phyloP scores from a whole-genome alignment of 2,888 invertebrate genomes.

The Actias luna region DNA sequence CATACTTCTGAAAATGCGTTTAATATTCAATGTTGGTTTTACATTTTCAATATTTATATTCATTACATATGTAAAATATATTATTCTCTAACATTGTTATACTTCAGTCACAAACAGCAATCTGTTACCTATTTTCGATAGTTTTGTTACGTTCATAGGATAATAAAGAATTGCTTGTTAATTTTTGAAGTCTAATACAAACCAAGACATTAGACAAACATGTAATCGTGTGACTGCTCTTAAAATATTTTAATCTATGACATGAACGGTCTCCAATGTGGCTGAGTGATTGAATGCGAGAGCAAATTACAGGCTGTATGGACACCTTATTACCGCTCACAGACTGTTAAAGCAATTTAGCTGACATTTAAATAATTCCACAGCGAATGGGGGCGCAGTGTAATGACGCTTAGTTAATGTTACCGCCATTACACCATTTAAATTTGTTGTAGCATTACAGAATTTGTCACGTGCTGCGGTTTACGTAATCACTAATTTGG shows the following conservation, averaged over 20 bases:
- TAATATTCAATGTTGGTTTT: too few species aligned
- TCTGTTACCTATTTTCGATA: too few species aligned
- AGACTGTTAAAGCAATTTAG: constrained; percentile 78
- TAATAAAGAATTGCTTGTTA: too few species aligned
- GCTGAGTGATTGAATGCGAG: constrained; percentile 73
- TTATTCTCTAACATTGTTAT: too few species aligned
- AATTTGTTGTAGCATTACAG: constrained; percentile 25
- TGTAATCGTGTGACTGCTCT: background rate
- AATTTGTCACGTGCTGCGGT: constrained; percentile 40
- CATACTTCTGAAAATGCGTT: too few species aligned
- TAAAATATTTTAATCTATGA: constrained; percentile 6
- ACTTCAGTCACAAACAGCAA: too few species aligned
- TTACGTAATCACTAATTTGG: background rate
- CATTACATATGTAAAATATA: too few species aligned
- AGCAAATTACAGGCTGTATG: constrained; percentile 73
- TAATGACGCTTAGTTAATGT: constrained; percentile 56
- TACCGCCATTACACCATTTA: constrained; percentile 41
- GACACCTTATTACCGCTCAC: constrained; percentile 76
- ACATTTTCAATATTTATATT: too few species aligned
- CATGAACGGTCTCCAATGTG: constrained; percentile 12
- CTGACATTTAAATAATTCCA: constrained; percentile 80
- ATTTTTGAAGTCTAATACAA: background rate
- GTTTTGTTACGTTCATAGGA: too few species aligned
- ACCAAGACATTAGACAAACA: background rate
- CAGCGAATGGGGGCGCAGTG: constrained; percentile 56